Evolutionary conservation across 2,797 vertebrate species (phyloP).

Genomic region (Etheostoma nigrum): DNA sequence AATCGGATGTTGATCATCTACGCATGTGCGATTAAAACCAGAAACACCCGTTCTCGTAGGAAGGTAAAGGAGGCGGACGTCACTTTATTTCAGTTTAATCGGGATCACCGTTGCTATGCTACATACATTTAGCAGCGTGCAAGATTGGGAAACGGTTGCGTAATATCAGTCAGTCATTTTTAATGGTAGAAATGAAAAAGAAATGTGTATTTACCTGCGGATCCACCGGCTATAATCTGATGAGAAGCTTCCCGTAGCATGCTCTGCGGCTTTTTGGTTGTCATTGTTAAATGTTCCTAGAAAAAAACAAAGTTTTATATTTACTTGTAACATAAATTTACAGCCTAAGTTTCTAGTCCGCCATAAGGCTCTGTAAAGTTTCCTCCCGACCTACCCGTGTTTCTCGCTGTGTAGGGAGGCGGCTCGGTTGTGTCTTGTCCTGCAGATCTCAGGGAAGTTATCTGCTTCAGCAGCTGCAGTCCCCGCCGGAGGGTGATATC

Average conservation of each 20-base stretch:
- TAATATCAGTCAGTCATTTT: background rate
- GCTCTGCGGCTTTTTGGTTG: constrained; percentile 63
- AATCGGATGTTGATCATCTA: background rate
- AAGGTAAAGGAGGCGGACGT: background rate
- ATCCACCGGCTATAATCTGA: constrained; percentile 93
- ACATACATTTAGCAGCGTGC: background rate
- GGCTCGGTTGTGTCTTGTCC: background rate
- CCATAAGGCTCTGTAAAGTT: too few relatives aligned
- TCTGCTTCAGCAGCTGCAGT: background rate
- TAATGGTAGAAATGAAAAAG: background rate
- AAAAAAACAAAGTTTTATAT: constrained; percentile 3
- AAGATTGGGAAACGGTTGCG: constrained; percentile 1
- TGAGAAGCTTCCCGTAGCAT: constrained; percentile 88
- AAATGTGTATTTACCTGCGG: constrained; percentile 88
- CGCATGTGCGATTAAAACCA: background rate
- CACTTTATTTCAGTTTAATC: fast-evolving
- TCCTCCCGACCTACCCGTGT: constrained; percentile 6
- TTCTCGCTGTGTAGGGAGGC: background rate
- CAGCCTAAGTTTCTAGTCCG: background rate
- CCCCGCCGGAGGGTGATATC: constrained; percentile 27
- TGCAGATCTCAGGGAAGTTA: background rate
- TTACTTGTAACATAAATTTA: too few relatives aligned
- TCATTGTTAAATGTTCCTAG: constrained; percentile 67
- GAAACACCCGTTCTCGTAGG: too few relatives aligned
- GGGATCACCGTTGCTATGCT: background rate